Evolutionary conservation across 1,140 invertebrate genomes (phyloP), one percentile per base, ranked within the genome.

Genomic region (Eueides isabella): DNA sequence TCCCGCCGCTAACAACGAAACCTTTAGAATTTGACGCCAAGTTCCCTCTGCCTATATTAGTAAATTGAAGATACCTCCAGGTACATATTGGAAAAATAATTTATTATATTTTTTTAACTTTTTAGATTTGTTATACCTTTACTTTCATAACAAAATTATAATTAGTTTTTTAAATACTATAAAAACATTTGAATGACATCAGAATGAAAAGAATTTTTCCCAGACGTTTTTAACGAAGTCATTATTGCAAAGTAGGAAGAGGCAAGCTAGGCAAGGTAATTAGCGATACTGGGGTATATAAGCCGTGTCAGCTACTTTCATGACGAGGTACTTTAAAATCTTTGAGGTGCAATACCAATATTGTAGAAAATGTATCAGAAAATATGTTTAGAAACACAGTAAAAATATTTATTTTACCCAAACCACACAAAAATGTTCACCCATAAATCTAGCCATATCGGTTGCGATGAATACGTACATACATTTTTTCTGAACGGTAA

Each of bases 281-380:
- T 55, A 55, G 48, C 48, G 48, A 55, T 55, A 55, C 48, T 55
- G 48, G 23, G 19, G 48, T 55, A 55, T 55, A 55, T 55, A 55
- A 55, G 48, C 48, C 48, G 19, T 55, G 48, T 55, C 48, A 55
- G 48, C 48, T 9, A 26, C 19, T 55, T 55, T 26, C 48, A 55
- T 55, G 48, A 55, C 9, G 48, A 55, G 23, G 48, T 4, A 23
- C n/a, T 55, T 1, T 26, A 55, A 12, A 9, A 55, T 55, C 19
- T 55, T 55, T 55, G 48, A 55, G 19, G n/a, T 44, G 41, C 41
- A n/a, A 23, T 23, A 26, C 26, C 41, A 26, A 7, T 26, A 55
- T 23, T 4, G 19, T 55, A 3, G 48, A 55, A 55, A 23, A 23
- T 55, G 11, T 26, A 55, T 6, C 7, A 31, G 5, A 44, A 6